These are phyloP conservation scores for Deroplatys truncata DNA, from an alignment of 2,888 invertebrate species.

Conservation along the genomic window DNA sequence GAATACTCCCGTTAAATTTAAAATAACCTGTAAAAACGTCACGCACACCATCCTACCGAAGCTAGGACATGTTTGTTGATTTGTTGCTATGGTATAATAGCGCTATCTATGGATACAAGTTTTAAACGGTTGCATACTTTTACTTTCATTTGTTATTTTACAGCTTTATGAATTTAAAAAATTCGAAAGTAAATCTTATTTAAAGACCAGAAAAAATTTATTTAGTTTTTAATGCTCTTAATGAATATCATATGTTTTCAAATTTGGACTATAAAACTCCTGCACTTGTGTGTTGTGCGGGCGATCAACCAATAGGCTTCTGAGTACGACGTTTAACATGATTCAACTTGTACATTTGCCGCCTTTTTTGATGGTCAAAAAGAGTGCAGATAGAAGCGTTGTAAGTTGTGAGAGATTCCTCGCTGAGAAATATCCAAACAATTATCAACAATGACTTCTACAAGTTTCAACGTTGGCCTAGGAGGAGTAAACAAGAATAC, in stretches of 20 bases:
- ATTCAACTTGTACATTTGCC: conserved; percentile 15
- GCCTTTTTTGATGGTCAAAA: not conserved
- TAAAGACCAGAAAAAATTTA: not conserved
- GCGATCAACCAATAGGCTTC: not conserved
- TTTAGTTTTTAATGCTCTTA: not conserved
- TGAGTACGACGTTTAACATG: conserved; percentile 1
- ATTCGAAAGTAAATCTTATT: not conserved
- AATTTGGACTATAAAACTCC: not conserved
- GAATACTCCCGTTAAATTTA: not conserved
- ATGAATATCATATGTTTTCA: not conserved
- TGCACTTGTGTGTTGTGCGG: not conserved
- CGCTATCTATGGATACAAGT: conserved; percentile 16
- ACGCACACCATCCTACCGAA: not conserved
- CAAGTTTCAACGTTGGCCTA: conserved; percentile 56
- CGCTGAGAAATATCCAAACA: not conserved
- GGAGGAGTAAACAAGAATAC: conserved; percentile 58
- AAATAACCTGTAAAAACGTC: conserved; percentile 14
- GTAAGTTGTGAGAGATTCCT: not conserved
- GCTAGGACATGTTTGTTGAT: conserved; percentile 23
- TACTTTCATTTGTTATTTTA: not conserved
- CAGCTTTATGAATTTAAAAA: not conserved
- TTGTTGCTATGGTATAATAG: conserved; percentile 18
- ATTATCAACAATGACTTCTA: conserved; percentile 55
- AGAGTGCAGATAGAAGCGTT: not conserved
- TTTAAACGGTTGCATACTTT: not conserved